Evolutionary conservation across 92 coral and sea anemone genomes (phyloP).

Genomic region (Ricordea florida): DNA sequence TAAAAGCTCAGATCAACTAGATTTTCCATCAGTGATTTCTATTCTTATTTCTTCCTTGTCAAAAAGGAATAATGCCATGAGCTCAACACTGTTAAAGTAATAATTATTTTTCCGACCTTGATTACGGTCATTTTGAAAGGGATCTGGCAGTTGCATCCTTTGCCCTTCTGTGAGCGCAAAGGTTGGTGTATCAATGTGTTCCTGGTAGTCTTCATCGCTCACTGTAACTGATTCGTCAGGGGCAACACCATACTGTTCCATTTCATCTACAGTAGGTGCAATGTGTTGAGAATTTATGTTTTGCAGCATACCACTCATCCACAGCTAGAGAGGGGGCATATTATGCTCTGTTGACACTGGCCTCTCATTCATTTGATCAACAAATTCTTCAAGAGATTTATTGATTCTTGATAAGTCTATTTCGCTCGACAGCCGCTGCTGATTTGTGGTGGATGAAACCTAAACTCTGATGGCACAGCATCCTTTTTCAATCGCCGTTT

Average conservation of each 20-base stretch:
- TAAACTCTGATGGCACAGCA: too few relatives aligned
- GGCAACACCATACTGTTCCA: constrained; percentile 1
- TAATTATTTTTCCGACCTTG: constrained; percentile 27
- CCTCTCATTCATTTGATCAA: background rate
- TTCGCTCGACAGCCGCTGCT: too few relatives aligned
- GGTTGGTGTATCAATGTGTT: constrained; percentile 40
- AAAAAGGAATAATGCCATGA: constrained; percentile 15
- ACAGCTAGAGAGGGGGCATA: constrained; percentile 54
- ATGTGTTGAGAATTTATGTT: constrained; percentile 41
- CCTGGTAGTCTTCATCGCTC: constrained; percentile 42
- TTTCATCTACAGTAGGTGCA: constrained; percentile 6
- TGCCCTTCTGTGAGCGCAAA: constrained; percentile 19
- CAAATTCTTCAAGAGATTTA: constrained; percentile 36
- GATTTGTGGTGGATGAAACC: too few relatives aligned
- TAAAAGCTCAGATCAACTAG: background rate
- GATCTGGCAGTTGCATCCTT: background rate
- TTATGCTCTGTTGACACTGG: constrained; percentile 61
- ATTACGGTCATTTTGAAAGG: background rate
- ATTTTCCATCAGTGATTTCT: background rate
- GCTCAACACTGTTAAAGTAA: constrained; percentile 6
- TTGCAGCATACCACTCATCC: constrained; percentile 46
- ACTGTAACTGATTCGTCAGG: constrained; percentile 30
- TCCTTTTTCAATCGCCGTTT: too few relatives aligned
- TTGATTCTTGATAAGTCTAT: constrained; percentile 44
- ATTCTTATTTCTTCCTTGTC: background rate